Evolutionary conservation across 2,888 invertebrate species (phyloP).

Genomic region (Xanthorhoe spadicearia): DNA sequence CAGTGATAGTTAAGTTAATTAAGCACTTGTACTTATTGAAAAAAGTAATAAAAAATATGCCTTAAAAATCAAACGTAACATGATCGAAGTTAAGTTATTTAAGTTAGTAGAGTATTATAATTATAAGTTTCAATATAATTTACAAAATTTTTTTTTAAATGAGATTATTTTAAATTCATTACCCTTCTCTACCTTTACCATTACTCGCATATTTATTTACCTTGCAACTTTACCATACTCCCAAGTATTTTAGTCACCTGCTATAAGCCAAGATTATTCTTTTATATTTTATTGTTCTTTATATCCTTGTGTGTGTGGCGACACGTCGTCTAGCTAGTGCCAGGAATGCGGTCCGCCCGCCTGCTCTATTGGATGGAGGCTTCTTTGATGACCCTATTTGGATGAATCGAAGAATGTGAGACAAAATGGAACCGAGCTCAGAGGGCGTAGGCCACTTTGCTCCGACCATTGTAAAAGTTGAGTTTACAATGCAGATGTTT

Average conservation of each 20-base stretch:
- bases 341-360: slow-evolving; percentile 44
- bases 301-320: slow-evolving; percentile 40
- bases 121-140: no score
- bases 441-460: not conserved
- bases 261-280: not conserved
- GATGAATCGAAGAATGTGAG: slow-evolving; percentile 27
- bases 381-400: slow-evolving; percentile 34
- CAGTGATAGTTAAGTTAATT: no score
- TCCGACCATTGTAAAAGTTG: not conserved
- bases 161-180: no score
- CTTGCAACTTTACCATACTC: not conserved
- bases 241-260: not conserved
- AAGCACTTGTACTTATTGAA: no score
- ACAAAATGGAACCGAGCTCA: slow-evolving; percentile 18
- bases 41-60: no score
- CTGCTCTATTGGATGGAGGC: slow-evolving; percentile 18
- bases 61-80: no score
- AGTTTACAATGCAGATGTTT: no score
- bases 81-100: no score
- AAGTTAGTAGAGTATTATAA: no score
- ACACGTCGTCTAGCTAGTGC: slow-evolving; percentile 38
- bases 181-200: not conserved
- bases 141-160: no score
- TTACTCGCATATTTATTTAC: not conserved
- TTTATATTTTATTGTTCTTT: slow-evolving; percentile 24